These are phyloP conservation scores for Corapipo altera DNA, from an alignment of 2,113 vertebrate species.

Conservation along the genomic window DNA sequence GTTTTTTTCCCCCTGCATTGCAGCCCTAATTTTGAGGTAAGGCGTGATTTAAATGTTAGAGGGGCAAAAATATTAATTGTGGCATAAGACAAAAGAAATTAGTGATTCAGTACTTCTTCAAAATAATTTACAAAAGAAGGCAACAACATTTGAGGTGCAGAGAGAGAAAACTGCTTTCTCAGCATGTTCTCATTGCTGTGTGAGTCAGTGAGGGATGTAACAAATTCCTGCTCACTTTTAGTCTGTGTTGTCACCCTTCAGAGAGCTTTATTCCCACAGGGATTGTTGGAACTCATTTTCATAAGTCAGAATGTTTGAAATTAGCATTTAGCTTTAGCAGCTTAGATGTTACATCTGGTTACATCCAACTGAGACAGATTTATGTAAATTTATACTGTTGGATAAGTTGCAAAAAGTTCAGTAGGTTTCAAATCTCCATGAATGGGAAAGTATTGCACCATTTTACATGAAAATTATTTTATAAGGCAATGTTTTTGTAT, in stretches of 20 bases:
- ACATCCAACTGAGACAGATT: not conserved
- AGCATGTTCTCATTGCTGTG: not conserved
- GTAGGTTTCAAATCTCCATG: not conserved
- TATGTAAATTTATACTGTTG: not conserved
- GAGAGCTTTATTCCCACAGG: not conserved
- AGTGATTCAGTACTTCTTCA: not conserved
- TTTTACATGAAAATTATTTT: not conserved
- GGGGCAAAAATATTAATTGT: not conserved
- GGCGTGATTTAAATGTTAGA: not conserved
- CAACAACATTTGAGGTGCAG: not conserved
- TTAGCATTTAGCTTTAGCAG: not conserved
- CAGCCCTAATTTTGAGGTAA: not conserved
- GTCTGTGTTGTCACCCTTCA: not conserved
- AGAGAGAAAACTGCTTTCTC: not conserved
- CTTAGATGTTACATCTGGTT: not conserved
- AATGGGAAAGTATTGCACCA: not conserved
- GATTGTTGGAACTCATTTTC: not conserved
- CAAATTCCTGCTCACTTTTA: not conserved
- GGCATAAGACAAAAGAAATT: not conserved
- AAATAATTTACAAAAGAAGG: not conserved
- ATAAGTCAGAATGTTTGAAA: not conserved
- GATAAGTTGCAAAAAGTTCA: not conserved
- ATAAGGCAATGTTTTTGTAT: not conserved
- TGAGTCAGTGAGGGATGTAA: not conserved
- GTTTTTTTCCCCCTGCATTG: accelerated